Base-by-base conservation (phyloP, 35 echinoderm and acorn worm genomes). In the Hemicentrotus pulcherrimus region DNA sequence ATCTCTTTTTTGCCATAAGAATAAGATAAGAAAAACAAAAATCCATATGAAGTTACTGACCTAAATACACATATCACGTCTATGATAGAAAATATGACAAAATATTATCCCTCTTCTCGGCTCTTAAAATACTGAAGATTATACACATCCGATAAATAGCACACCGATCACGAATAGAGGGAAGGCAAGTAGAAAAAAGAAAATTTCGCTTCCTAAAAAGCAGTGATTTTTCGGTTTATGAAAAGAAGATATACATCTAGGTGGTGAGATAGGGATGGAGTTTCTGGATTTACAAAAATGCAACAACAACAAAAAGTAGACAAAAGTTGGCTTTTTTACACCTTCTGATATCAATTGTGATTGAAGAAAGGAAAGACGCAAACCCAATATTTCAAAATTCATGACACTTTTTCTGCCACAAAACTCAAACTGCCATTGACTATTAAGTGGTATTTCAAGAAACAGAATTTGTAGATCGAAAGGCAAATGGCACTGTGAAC, bases 61-160 rank as follows among this genome's bases (percentile, higher is more conserved):
- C 91, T 93, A 93, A 93, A 93, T 93, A 93, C 91, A 93, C 91
- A 93, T 58, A 93, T 93, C 91, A 93, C 45, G 48, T 93, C 91
- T 93, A 93, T 47, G 48, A 93, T 93, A 93, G 91, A 93, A 93
- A 93, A 93, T 93, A 93, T 93, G 91, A 58, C 91, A 93, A 93
- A 93, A 93, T 93, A 93, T 47, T 90, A 32, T 78, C 32, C 46
- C 91, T 93, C 22, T 93, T 93, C 91, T 58, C 46, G 46, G 46
- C 46, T 55, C 24, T 45, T 33, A 90, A 93, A 93, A 93, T 93
- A 93, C 91, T 58, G 91, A 93, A 93, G 91, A 93, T 93, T 58
- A 93, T 93, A 48, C 48, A 93, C 91, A 93, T 58, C 91, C 31
- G 46, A 93, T 93, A 93, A 93, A 93, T 93, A 93, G 91, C 46